These are phyloP conservation scores for Tenthredo scrophulariae DNA, from an alignment of 2,888 invertebrate species.

Conservation along the genomic window DNA sequence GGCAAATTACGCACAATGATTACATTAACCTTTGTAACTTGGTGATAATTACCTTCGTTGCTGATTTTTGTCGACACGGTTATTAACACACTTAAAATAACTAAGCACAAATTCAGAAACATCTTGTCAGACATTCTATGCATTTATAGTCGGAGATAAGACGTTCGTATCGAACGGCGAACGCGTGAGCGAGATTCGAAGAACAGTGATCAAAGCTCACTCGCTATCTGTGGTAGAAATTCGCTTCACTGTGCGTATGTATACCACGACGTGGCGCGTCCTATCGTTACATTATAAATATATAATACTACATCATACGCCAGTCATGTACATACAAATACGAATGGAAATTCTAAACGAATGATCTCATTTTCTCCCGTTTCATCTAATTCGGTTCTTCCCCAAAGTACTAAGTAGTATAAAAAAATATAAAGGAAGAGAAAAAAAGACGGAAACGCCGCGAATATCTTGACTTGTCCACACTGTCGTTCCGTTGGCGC, in stretches of 20 bases:
- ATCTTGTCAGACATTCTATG: background rate
- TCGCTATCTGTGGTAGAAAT: background rate
- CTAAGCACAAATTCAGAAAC: background rate
- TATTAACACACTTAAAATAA: background rate
- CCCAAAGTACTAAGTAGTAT: background rate
- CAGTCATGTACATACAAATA: background rate
- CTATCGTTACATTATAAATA: background rate
- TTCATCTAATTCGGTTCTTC: background rate
- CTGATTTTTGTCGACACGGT: background rate
- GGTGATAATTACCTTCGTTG: constrained; percentile 19
- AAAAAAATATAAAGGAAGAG: background rate
- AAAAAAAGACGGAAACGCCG: background rate
- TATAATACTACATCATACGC: background rate
- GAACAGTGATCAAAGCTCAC: background rate
- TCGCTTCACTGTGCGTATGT: background rate
- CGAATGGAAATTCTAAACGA: background rate
- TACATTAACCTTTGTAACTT: background rate
- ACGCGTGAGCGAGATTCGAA: background rate
- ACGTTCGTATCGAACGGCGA: background rate
- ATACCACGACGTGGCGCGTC: background rate
- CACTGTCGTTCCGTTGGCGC: background rate
- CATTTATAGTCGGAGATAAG: background rate
- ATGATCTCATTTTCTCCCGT: background rate
- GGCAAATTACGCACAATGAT: background rate
- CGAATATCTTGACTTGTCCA: background rate